These are phyloP conservation scores for Nomada hirtipes DNA, from an alignment of 2,888 invertebrate genomes.

Conservation along the genomic window DNA sequence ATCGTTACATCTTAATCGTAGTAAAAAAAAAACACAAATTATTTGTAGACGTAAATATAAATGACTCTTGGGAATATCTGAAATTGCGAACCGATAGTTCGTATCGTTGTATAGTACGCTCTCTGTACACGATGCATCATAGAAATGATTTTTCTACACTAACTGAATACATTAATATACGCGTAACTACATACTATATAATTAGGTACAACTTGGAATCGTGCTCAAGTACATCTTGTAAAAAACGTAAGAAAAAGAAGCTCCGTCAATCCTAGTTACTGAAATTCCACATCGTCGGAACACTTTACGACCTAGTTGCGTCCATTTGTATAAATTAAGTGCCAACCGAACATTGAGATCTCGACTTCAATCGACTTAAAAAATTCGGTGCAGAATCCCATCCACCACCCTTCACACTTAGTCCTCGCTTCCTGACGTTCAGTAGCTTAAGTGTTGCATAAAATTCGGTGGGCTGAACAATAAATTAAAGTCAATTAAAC, in stretches of 20 bases:
- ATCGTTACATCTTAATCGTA: neutral
- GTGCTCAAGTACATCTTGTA: constrained; percentile 21
- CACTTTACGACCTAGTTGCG: neutral
- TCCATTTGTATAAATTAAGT: constrained; percentile 11
- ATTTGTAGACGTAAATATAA: neutral
- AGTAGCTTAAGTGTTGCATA: constrained; percentile 6
- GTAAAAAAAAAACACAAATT: constrained; percentile 7
- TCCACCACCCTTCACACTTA: neutral
- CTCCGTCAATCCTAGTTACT: neutral
- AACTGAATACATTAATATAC: constrained; percentile 12
- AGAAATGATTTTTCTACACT: constrained; percentile 12
- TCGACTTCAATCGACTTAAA: constrained; percentile 11
- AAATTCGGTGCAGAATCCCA: neutral
- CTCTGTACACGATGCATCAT: constrained; percentile 25
- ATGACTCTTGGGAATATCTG: constrained; percentile 8
- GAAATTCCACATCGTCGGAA: neutral
- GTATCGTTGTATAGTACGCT: constrained; percentile 24
- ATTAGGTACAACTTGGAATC: constrained; percentile 40
- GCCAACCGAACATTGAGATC: constrained; percentile 42
- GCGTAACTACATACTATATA: constrained; percentile 21
- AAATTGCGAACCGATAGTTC: constrained; percentile 1
- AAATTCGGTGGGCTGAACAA: constrained; percentile 47
- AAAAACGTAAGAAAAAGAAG: constrained; percentile 1
- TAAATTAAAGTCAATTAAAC: neutral
- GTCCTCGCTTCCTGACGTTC: neutral